Evolutionary conservation across 2,797 vertebrate genomes (phyloP).

Genomic region (Sternotherus odoratus): DNA sequence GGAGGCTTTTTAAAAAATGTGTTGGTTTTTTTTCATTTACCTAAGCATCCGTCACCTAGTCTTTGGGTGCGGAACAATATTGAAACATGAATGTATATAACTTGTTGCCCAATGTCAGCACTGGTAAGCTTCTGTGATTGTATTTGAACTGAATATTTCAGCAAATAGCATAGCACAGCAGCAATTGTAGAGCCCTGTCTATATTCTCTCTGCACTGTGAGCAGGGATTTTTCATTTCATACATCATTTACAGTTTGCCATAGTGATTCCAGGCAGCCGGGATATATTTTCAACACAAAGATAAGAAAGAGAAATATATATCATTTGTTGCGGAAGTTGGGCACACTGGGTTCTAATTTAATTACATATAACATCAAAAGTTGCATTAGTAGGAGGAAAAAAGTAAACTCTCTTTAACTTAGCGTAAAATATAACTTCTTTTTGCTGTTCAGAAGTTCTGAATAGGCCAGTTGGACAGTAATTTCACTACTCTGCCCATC

Average conservation of each 20-base stretch:
- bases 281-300: slow-evolving; percentile 63
- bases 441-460: slow-evolving; percentile 38
- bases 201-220: slow-evolving; percentile 63
- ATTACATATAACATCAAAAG: slow-evolving; percentile 70
- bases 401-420: slow-evolving; percentile 52
- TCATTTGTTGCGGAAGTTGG: slow-evolving; percentile 67
- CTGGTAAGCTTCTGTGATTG: slow-evolving; percentile 56
- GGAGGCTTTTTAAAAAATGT: neutral
- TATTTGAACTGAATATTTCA: slow-evolving; percentile 70
- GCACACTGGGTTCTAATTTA: slow-evolving; percentile 62
- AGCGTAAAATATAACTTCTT: slow-evolving; percentile 58
- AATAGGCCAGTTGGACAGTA: slow-evolving; percentile 33
- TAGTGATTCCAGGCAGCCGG: slow-evolving; percentile 69
- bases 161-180: slow-evolving; percentile 66
- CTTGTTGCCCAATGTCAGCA: slow-evolving; percentile 54
- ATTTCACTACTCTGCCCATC: slow-evolving; percentile 54
- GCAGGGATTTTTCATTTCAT: slow-evolving; percentile 77
- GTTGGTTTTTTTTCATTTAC: neutral
- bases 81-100: slow-evolving; percentile 55
- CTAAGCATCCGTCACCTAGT: slow-evolving; percentile 21
- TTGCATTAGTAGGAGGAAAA: slow-evolving; percentile 50
- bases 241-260: slow-evolving; percentile 78
- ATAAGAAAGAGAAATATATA: slow-evolving; percentile 66
- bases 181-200: slow-evolving; percentile 58
- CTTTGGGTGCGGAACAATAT: slow-evolving; percentile 40